phyloP scores from a whole-genome alignment of 2,113 vertebrate species.

The Piaya cayana region DNA sequence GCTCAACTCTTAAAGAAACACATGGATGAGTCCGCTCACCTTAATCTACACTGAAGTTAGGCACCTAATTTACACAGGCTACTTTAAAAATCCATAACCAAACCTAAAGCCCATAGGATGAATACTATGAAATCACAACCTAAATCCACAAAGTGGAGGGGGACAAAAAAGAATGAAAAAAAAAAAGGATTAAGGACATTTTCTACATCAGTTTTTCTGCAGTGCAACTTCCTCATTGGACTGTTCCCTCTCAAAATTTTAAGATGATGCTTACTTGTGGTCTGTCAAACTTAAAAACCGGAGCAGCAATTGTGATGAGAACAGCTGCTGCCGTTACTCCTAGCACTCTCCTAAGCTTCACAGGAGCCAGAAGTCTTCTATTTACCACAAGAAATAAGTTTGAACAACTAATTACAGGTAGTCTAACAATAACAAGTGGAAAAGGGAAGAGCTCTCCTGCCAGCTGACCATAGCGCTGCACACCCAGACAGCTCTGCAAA shows the following conservation, averaged over 20 bases:
- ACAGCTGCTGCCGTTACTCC: not conserved
- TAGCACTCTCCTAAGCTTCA: fast-evolving
- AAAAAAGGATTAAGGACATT: not conserved
- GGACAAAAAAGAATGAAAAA: too few relatives aligned
- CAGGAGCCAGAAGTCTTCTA: not conserved
- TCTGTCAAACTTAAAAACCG: not conserved
- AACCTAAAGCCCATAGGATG: not conserved
- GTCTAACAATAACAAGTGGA: not conserved
- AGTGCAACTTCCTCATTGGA: too few relatives aligned
- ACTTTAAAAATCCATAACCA: not conserved
- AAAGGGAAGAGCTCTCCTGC: not conserved
- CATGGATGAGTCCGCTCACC: not conserved
- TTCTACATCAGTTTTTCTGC: not conserved
- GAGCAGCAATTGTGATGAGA: not conserved
- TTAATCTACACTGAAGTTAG: not conserved
- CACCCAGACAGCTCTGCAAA: not conserved
- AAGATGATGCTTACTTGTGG: not conserved
- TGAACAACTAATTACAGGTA: not conserved
- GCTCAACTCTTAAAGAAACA: not conserved
- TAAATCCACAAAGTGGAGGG: not conserved
- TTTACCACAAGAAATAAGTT: not conserved
- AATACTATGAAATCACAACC: not conserved
- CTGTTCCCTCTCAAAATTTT: not conserved
- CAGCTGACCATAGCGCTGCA: not conserved
- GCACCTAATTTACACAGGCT: not conserved